These are phyloP conservation scores for Cataglyphis altisquamis DNA, from an alignment of 2,888 invertebrate species.

Conservation along the genomic window DNA sequence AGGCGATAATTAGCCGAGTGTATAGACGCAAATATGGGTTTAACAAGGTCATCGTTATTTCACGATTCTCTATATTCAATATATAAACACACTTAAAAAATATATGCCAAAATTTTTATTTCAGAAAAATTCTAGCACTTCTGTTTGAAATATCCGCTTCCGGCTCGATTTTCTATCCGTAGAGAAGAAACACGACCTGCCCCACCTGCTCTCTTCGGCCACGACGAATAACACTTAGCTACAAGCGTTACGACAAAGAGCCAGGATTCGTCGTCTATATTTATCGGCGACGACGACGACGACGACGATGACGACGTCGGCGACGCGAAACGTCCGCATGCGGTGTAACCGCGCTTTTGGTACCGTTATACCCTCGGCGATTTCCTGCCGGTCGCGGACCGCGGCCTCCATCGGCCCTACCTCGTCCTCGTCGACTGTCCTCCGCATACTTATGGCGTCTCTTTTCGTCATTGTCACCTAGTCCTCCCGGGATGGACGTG, in stretches of 20 bases:
- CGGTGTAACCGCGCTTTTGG: conserved; percentile 73
- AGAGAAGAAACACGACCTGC: not conserved
- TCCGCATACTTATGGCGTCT: conserved; percentile 78
- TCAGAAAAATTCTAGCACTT: not conserved
- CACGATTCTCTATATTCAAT: conserved; percentile 11
- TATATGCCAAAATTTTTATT: conserved; percentile 2
- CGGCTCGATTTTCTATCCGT: not conserved
- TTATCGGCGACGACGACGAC: conserved; percentile 64
- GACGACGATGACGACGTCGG: conserved; percentile 67
- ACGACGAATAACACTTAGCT: not conserved
- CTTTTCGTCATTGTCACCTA: conserved; percentile 74
- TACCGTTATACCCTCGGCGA: conserved; percentile 83
- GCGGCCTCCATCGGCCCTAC: conserved; percentile 76
- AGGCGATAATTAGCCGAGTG: conserved; percentile 20
- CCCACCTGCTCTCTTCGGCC: conserved; percentile 1
- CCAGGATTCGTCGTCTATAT: conserved; percentile 58
- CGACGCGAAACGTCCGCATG: conserved; percentile 61
- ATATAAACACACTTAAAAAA: too few species aligned
- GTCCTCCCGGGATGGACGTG: conserved; percentile 24
- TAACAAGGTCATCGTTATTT: conserved; percentile 12
- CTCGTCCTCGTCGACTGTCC: conserved; percentile 62
- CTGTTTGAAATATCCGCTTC: not conserved
- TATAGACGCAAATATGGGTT: not conserved
- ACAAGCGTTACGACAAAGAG: not conserved
- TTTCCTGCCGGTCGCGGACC: conserved; percentile 79